Base-by-base conservation (phyloP, 2,113 vertebrate genomes). In the Dolichotis patagonum region DNA sequence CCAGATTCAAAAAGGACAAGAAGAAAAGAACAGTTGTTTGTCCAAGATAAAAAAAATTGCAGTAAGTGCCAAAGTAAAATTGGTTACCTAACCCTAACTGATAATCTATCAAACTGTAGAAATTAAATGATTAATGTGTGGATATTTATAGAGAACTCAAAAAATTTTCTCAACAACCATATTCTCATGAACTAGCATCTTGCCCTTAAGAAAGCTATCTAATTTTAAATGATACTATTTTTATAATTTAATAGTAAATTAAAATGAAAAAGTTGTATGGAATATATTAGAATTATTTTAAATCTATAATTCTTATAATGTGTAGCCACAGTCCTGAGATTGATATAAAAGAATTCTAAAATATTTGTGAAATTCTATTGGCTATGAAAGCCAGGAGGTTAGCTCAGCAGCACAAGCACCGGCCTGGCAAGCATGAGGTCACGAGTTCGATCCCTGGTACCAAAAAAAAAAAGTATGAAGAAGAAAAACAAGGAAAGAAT, bases 111-210 rank as follows among this genome's bases (percentile, higher is more conserved):
- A 90, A 91, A 95, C n/a, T 30, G 46, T 86, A 43, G 7, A 88
- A 58, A 93, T 83, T 93, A 81, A 94, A 73, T 92, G 35, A 94
- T 93, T 93, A 91, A 87, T 90, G 13, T 90, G 83, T 96, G 49
- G 17, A 71, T 96, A 19, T 78, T 94, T 92, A 62, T 67, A 77
- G 3, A 88, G 35, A 56, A 93, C 49, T 83, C 88, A 90, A 94
- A 93, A 77, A 22, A 62, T 90, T 97, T 83, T 82, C 24, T 13
- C 49, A 49, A 62, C 17, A 7, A 91, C 95, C 65, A 63, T 90
- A 83, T 71, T 11, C 95, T 81, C 73, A 43, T 43, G 7, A 19
- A 41, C 4, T 81, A 87, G 67, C 5, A 54, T n/a, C 17, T 85
- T 88, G 10, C 13, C 92, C 65, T 96, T 87, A 0, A 3, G 81